Conservation (phyloP, 2,888 invertebrate genomes). For the Embidobia sp. region DNA sequence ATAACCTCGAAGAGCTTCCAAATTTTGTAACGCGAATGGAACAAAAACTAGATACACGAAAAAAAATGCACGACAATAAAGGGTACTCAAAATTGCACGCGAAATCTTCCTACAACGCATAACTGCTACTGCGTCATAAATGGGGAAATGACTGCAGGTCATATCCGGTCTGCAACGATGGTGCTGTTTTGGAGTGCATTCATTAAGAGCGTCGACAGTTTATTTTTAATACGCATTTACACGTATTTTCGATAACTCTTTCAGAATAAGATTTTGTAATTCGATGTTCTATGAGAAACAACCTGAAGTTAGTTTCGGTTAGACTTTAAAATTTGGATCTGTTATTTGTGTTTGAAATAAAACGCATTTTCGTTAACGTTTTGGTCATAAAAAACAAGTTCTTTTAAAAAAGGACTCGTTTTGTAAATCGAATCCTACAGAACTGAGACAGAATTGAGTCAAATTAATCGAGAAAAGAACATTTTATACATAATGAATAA, state of each 20-base stretch:
- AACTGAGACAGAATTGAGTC: too few species aligned
- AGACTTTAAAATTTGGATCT: conserved; percentile 2
- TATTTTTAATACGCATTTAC: conserved; percentile 56
- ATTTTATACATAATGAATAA: too few species aligned
- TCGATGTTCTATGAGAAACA: conserved; percentile 6
- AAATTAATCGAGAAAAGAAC: too few species aligned
- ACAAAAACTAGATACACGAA: neutral
- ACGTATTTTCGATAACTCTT: conserved; percentile 49
- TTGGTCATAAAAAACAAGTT: too few species aligned
- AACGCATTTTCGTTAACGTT: too few species aligned
- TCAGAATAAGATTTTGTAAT: conserved; percentile 6
- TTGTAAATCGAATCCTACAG: too few species aligned
- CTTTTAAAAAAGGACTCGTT: too few species aligned
- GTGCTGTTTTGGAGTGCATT: conserved; percentile 54
- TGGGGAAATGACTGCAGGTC: conserved; percentile 27
- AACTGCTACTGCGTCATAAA: conserved; percentile 44
- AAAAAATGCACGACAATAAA: conserved; percentile 6
- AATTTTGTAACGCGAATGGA: conserved; percentile 9
- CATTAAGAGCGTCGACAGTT: conserved; percentile 28
- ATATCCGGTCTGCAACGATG: conserved; percentile 38
- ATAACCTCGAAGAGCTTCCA: conserved; percentile 16
- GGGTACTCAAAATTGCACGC: conserved; percentile 15
- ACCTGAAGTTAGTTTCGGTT: neutral
- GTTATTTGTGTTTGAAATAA: too few species aligned
- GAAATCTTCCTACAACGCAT: conserved; percentile 35